These are phyloP conservation scores for Aphodius granarius DNA, from an alignment of 2,888 invertebrate genomes.

Conservation along the genomic window DNA sequence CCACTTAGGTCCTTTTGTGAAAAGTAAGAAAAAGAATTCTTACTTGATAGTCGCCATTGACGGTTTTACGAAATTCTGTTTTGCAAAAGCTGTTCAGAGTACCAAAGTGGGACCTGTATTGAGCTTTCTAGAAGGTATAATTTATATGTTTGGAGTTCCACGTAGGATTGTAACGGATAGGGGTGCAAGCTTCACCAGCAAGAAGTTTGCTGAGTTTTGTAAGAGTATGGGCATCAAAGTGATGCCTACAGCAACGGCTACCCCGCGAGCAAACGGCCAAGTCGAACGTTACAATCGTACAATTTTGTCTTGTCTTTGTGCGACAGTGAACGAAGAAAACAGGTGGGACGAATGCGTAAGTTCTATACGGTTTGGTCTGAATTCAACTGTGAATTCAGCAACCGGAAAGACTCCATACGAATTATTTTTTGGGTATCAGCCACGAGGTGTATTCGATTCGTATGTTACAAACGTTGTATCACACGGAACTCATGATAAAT, in stretches of 20 bases:
- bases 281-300: constrained; percentile 19
- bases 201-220: constrained; percentile 41
- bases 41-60: no score
- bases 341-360: constrained; percentile 2
- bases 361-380: constrained; percentile 10
- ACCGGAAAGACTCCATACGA: constrained; percentile 17
- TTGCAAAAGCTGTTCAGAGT: constrained; percentile 40
- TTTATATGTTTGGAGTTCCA: constrained; percentile 33
- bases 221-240: constrained; percentile 31
- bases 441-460: constrained; percentile 32
- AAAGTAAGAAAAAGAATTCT: no score
- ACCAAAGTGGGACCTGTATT: constrained; percentile 38
- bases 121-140: constrained; percentile 30
- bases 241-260: constrained; percentile 36
- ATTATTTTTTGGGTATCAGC: constrained; percentile 35
- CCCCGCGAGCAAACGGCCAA: constrained; percentile 33
- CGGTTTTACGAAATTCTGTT: no score
- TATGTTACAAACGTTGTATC: constrained; percentile 24
- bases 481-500: neutral
- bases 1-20: no score
- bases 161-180: constrained; percentile 34
- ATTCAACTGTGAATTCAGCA: constrained; percentile 15
- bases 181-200: constrained; percentile 44
- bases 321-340: constrained; percentile 8
- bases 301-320: constrained; percentile 12